phyloP scores from a whole-genome alignment of 2,888 invertebrate species.

The Melanostoma mellinum region DNA sequence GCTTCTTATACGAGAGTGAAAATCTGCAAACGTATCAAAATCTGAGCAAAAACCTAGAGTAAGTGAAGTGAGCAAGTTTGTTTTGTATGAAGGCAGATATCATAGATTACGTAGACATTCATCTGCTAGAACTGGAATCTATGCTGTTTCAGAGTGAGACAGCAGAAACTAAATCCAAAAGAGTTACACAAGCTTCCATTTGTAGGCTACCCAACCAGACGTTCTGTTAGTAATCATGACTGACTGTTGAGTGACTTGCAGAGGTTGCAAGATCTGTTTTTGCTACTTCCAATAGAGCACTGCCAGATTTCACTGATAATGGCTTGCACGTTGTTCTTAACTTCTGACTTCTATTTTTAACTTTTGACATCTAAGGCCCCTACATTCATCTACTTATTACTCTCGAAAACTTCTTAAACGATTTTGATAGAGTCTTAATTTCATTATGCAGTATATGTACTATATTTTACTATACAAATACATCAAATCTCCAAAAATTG shows the following conservation, averaged over 20 bases:
- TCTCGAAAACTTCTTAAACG: no score
- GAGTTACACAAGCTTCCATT: slow-evolving; percentile 41
- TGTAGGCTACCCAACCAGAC: slow-evolving; percentile 38
- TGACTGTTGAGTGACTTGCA: slow-evolving; percentile 28
- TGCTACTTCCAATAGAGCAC: neutral
- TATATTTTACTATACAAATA: no score
- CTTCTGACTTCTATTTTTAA: no score
- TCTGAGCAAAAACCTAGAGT: no score
- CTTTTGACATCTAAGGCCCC: no score
- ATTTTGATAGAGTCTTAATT: no score
- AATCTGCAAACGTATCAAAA: slow-evolving; percentile 41
- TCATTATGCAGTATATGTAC: no score
- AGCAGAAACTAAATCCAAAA: slow-evolving; percentile 45
- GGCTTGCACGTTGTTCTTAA: no score
- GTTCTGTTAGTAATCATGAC: slow-evolving; percentile 44
- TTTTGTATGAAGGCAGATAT: slow-evolving; percentile 33
- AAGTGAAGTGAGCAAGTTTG: slow-evolving; percentile 23
- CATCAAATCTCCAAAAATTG: no score
- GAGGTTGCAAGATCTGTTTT: slow-evolving; percentile 33
- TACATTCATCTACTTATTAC: no score
- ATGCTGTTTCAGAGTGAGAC: slow-evolving; percentile 29
- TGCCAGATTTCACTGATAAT: neutral
- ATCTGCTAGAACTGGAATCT: slow-evolving; percentile 24
- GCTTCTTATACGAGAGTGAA: slow-evolving; percentile 45
- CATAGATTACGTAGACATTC: slow-evolving; percentile 27